phyloP scores from a whole-genome alignment of 1,140 invertebrate genomes.

The Theocolax elegans region DNA sequence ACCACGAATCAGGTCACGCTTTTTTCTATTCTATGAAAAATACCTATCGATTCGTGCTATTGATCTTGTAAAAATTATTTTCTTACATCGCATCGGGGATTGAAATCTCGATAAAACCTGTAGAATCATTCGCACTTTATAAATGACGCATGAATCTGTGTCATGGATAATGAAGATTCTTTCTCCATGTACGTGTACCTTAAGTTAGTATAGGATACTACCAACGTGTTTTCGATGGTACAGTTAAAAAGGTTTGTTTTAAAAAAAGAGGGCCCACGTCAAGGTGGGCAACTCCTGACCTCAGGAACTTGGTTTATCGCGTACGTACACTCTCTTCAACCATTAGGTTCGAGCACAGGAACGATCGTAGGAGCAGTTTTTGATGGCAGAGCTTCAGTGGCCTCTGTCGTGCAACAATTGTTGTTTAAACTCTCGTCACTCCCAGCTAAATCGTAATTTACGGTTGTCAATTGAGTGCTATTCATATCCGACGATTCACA shows the following conservation, averaged over 20 bases:
- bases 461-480: constrained; percentile 57
- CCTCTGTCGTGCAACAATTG: constrained; percentile 51
- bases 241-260: neutral
- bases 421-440: constrained; percentile 63
- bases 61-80: too few relatives aligned
- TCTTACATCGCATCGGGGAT: too few relatives aligned
- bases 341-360: constrained; percentile 61
- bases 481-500: constrained; percentile 50
- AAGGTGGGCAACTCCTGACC: constrained; percentile 6
- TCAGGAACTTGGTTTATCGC: constrained; percentile 15
- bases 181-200: neutral
- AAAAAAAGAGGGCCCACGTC: neutral
- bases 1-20: too few relatives aligned
- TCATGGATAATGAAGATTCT: constrained; percentile 10
- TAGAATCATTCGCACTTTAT: too few relatives aligned
- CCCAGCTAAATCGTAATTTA: constrained; percentile 58
- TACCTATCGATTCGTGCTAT: too few relatives aligned
- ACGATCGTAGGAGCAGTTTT: constrained; percentile 52
- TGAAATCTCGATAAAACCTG: too few relatives aligned
- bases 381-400: constrained; percentile 37
- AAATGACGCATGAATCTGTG: too few relatives aligned
- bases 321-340: constrained; percentile 51
- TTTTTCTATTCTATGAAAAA: too few relatives aligned
- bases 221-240: neutral
- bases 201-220: constrained; percentile 22